Percentiles rank a stretch among this genome's conserved stretches.
phyloP scores from a whole-genome alignment of 1,140 invertebrate species.

The Platorchestia sp. region DNA sequence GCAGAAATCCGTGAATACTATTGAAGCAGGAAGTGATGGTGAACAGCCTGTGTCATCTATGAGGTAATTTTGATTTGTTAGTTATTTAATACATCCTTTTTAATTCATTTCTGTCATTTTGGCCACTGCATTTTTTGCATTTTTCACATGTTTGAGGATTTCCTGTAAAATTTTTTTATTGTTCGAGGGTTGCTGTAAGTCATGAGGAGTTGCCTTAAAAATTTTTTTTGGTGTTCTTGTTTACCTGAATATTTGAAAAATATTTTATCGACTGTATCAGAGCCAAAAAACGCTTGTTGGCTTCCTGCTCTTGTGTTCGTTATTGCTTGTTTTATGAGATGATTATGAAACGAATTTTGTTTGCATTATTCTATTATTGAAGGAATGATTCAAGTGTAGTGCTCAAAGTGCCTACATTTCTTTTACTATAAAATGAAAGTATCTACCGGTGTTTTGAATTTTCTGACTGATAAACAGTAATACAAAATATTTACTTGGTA shows the following conservation, averaged over 20 bases:
- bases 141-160: background rate
- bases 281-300: background rate
- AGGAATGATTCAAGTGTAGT: background rate
- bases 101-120: background rate
- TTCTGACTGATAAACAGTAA: background rate
- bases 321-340: background rate
- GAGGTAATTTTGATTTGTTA: background rate
- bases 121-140: background rate
- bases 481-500: background rate
- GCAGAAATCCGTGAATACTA: background rate
- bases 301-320: background rate
- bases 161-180: too few relatives aligned
- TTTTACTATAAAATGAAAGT: background rate
- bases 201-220: background rate
- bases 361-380: background rate
- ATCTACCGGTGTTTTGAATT: background rate
- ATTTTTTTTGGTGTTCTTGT: background rate
- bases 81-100: background rate
- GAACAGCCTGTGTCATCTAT: background rate
- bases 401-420: background rate
- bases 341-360: background rate
- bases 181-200: background rate
- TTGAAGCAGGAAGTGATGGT: background rate
- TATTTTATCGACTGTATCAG: background rate
- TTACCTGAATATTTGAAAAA: background rate